Conservation (phyloP, 2,888 invertebrate genomes). For the Arctia plantaginis region DNA sequence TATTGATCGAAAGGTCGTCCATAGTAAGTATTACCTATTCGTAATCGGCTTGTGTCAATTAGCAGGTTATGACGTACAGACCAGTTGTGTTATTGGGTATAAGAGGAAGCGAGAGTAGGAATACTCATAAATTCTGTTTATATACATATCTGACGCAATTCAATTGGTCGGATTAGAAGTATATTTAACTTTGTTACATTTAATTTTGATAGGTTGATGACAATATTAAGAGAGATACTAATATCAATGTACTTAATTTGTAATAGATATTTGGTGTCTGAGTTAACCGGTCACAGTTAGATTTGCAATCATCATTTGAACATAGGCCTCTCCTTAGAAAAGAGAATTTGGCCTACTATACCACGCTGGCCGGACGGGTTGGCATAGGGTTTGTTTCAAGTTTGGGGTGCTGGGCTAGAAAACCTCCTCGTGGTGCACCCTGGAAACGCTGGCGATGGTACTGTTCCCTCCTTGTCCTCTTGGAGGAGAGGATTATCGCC, state of each 20-base stretch:
- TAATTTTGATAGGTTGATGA: not conserved
- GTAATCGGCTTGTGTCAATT: constrained; percentile 49
- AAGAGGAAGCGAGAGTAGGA: constrained; percentile 14
- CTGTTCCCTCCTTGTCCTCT: too few species aligned
- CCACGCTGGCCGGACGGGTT: too few species aligned
- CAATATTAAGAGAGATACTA: not conserved
- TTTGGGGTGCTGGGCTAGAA: too few species aligned
- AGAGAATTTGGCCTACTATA: too few species aligned
- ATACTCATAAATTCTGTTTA: constrained; percentile 41
- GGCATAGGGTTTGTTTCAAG: too few species aligned
- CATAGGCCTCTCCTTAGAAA: too few species aligned
- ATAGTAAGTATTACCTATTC: not conserved
- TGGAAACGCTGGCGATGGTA: too few species aligned
- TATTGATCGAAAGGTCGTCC: not conserved
- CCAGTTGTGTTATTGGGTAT: not conserved
- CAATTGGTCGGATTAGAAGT: constrained; percentile 47
- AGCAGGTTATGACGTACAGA: constrained; percentile 31
- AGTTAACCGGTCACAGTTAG: not conserved
- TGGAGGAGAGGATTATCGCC: too few species aligned
- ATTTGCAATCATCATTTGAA: not conserved
- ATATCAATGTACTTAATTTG: not conserved
- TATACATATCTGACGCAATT: constrained; percentile 52
- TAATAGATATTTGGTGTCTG: not conserved
- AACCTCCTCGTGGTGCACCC: too few species aligned
- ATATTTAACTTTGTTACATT: not conserved